phyloP scores from a whole-genome alignment of 1,140 invertebrate species.

The Piezodorus guildinii region DNA sequence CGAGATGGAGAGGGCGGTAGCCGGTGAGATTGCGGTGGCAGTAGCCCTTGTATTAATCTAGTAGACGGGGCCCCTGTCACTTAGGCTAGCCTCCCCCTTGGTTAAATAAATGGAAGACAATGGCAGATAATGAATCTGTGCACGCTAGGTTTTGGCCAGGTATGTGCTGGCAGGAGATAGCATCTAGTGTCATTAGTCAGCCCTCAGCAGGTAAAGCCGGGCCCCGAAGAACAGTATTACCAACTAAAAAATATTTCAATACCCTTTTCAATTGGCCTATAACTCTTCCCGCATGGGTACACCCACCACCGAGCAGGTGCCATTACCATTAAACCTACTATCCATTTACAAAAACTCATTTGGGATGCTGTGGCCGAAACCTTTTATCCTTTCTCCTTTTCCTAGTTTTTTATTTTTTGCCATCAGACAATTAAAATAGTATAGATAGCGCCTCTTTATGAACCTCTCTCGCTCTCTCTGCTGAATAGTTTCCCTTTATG shows the following conservation, averaged over 20 bases:
- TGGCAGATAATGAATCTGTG: conserved; percentile 11
- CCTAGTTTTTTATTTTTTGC: not conserved
- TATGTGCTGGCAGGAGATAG: conserved; percentile 11
- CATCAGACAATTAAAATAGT: not conserved
- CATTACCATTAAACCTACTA: conserved; percentile 9
- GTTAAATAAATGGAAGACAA: conserved; percentile 15
- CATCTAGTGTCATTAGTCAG: conserved; percentile 13
- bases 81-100: not conserved
- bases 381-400: not conserved
- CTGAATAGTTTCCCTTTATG: conserved; percentile 2
- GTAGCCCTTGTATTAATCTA: conserved; percentile 11
- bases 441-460: conserved; percentile 4
- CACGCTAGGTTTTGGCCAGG: conserved; percentile 4
- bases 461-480: not conserved
- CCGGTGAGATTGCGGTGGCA: not conserved
- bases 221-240: not conserved
- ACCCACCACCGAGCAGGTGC: conserved; percentile 1
- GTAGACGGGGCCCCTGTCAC: not conserved
- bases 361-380: conserved; percentile 1
- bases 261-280: not conserved
- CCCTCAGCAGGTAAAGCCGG: not conserved
- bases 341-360: conserved; percentile 14
- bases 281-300: not conserved
- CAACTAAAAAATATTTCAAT: conserved; percentile 7
- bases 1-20: not conserved